These are phyloP conservation scores for Rotaria magnacalcarata DNA, from an alignment of 2,888 invertebrate genomes.

Conservation along the genomic window DNA sequence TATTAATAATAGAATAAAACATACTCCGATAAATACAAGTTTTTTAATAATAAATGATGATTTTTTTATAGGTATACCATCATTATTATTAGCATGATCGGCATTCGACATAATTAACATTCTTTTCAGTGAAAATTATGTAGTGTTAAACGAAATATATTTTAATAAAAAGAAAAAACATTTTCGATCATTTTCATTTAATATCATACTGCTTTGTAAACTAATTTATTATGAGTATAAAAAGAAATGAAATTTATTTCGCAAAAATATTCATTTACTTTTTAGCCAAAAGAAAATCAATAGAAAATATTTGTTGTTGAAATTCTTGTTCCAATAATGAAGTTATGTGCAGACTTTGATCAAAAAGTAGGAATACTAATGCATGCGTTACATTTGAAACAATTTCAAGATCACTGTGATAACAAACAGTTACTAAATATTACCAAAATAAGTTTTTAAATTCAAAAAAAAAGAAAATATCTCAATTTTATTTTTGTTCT, in stretches of 20 bases:
- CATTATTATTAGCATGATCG: too few relatives aligned
- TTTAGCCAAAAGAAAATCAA: conserved; percentile 10
- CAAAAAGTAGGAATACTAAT: background rate
- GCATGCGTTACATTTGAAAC: background rate
- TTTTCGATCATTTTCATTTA: too few relatives aligned
- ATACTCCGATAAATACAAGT: too few relatives aligned
- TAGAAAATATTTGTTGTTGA: background rate
- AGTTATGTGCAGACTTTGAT: background rate
- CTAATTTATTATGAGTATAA: too few relatives aligned
- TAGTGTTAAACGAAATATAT: too few relatives aligned
- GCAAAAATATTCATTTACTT: background rate
- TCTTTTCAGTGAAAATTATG: too few relatives aligned
- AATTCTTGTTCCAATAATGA: background rate
- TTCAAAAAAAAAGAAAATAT: background rate
- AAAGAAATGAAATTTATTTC: background rate
- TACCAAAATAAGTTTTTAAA: background rate
- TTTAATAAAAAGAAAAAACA: too few relatives aligned
- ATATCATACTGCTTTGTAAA: too few relatives aligned
- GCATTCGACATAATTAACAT: too few relatives aligned
- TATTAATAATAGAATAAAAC: too few relatives aligned
- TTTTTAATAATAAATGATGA: too few relatives aligned
- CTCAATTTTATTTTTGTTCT: background rate
- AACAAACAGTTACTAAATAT: background rate
- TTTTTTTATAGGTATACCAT: too few relatives aligned
- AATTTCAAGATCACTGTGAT: background rate